Evolutionary conservation across 2,113 vertebrate genomes (phyloP), one percentile per base, ranked within the genome.

Genomic region (Perccottus glenii): DNA sequence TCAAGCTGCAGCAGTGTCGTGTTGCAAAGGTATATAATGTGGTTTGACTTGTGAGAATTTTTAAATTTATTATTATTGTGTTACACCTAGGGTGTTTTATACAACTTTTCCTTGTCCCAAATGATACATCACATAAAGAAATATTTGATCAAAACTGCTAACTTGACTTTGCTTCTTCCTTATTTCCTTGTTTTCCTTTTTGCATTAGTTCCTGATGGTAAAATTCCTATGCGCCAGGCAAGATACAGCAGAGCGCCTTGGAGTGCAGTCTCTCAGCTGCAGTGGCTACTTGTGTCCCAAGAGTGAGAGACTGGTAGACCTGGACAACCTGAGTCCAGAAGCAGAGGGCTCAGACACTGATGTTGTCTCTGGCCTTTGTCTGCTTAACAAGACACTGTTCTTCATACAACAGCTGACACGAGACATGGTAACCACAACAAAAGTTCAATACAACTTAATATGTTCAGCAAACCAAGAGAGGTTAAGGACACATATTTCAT

Each of bases 151-250:
- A 40, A 35, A 12, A 60, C 6, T 27, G 5, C 27, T 5, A 40
- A 4, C 6, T 57, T 11, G 2, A 2, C 46, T n/a, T 33, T 14
- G 60, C 5, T 47, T 0, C 11, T 43, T 60, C 3, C 8, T 49
- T 10, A 9, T 0, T 53, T 12, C 43, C 33, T 36, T 19, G 12
- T 1, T 48, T 47, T 56, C 11, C n/a, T 32, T 65, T 14, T 81
- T 48, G 57, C 42, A n/a, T 6, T 32, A 99, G 98, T 98, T 96
- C 80, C 69, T 98, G 93, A 99, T 99, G 98, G 93, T 99, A 14
- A 99, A 99, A 84, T 99, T 99, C 93, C 81, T 99, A 55, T 95
- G 97, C 84, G 91, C 95, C 0, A 93, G 97, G 48, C 95, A 97
- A 83, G 97, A 96, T n/a, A 91, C 93, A 0, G 96, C 96, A 0